Base-by-base conservation (phyloP, 1,140 invertebrate genomes). In the Drosophila ficusphila region DNA sequence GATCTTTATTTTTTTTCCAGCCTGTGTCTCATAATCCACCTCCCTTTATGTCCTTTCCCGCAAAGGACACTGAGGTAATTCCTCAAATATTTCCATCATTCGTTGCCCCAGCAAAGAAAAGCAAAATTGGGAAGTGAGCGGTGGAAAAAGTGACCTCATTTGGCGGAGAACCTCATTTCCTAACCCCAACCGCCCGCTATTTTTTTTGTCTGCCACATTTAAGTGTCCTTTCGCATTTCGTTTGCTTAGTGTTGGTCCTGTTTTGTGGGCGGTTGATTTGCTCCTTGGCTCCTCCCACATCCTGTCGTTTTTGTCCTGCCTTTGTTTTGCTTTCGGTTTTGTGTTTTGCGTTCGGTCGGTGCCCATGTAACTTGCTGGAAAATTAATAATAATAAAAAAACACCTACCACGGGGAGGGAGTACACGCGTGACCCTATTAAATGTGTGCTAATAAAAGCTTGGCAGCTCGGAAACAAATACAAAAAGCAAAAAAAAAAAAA, bases 381-480 rank as follows among this genome's bases (percentile, higher is more conserved):
- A 88, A 88, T 88, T 88, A 88, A 88, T 88, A 86, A 86, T 88
- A 86, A 86, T 88, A 86, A 86, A 88, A 85, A 81, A 75, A 76
- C 74, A 88, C 81, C 70, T 82, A 89, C 39, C 25, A 9, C 23
- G 23, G 39, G 38, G 19, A 21, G 64, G 58, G 36, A 33, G 65
- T 56, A 82, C 82, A 88, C 82, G 82, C 82, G 82, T 88, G 82
- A 89, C 82, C 82, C 82, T 88, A 88, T 88, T 88, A 89, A 88
- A 88, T 88, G 78, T 89, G 82, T 88, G 82, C 82, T 88, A 88
- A 88, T 88, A 88, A 88, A 88, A 88, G 81, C 82, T 67, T 54
- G 60, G 52, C 42, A 72, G 76, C 60, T 52, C 36, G 25, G 46
- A 74, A 44, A n/a, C n/a, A n/a, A n/a, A n/a, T n/a, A n/a, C n/a